Evolutionary conservation across 2,888 invertebrate genomes (phyloP), one percentile per base, ranked within the genome.

Genomic region (Drosophila setosimentum): DNA sequence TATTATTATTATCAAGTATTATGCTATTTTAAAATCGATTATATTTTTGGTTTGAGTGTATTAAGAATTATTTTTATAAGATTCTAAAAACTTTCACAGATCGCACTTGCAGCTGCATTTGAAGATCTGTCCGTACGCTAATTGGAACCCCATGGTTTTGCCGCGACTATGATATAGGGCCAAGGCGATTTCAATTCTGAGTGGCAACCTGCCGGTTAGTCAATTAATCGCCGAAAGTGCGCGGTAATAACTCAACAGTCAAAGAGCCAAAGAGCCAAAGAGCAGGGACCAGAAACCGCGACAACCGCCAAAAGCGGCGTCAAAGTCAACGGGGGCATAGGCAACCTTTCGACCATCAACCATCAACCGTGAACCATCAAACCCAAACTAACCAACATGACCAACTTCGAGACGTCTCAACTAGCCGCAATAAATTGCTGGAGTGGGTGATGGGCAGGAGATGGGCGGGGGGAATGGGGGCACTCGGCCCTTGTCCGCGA

Each of bases 261-360:
- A 66, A 59, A 74, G 73, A 49, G 45, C 65, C 67, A 66, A 59
- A 74, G 73, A 49, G 45, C 65, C 21, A 32, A 13, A 27, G 27
- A n/a, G 13, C 13, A 13, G 27, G 50, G 40, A 50, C 13, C 53
- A 49, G 59, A 76, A 85, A 89, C 87, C 87, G 89, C 87, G 82
- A 87, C 89, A 87, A 90, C 90, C 87, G 83, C 89, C 90, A 87
- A 88, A 87, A 82, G 89, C 81, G 86, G 81, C 88, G 82, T 83
- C 74, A 82, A 82, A 80, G 82, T 80, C 83, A 82, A 77, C 72
- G 79, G 73, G 82, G 73, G 73, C 57, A 45, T 21, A 51, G 42
- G 42, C 37, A 30, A 24, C 53, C 68, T 57, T 42, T 37, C 33
- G 27, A 40, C 55, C 73, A 63, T 21, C 69, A 57, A 35, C 63